Conservation (phyloP, 2,888 invertebrate species). For the Sinohyriopsis cumingii region DNA sequence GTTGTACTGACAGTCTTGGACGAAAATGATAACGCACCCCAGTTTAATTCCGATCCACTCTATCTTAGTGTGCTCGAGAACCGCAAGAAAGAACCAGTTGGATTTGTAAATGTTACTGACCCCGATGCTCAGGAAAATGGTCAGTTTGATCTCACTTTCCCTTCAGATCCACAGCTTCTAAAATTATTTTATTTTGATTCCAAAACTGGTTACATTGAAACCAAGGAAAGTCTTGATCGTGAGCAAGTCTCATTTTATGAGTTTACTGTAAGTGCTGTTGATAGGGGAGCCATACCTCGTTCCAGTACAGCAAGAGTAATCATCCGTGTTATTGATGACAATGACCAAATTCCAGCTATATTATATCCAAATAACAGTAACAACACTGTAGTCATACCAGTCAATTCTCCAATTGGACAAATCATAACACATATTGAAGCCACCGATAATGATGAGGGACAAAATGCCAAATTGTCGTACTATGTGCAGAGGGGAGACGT, state of each 20-base stretch:
- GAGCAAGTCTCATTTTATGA: slow-evolving; percentile 90
- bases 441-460: slow-evolving; percentile 91
- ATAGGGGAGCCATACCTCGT: slow-evolving; percentile 78
- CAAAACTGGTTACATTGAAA: slow-evolving; percentile 86
- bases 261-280: slow-evolving; percentile 88
- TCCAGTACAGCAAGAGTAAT: slow-evolving; percentile 92
- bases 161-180: slow-evolving; percentile 71
- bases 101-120: slow-evolving; percentile 92
- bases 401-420: slow-evolving; percentile 50
- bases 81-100: slow-evolving; percentile 88
- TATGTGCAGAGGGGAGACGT: slow-evolving; percentile 84
- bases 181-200: slow-evolving; percentile 78
- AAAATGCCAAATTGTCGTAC: slow-evolving; percentile 93
- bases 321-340: slow-evolving; percentile 94
- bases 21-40: slow-evolving; percentile 95
- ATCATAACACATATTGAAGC: slow-evolving; percentile 80
- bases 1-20: slow-evolving; percentile 89
- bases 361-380: slow-evolving; percentile 58
- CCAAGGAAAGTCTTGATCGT: slow-evolving; percentile 86
- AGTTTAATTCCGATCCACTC: slow-evolving; percentile 93
- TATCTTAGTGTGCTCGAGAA: slow-evolving; percentile 91
- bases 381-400: slow-evolving; percentile 54
- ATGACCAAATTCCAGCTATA: slow-evolving; percentile 88
- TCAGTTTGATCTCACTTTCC: slow-evolving; percentile 73
- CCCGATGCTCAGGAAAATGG: slow-evolving; percentile 93